These are phyloP conservation scores for Catocala nupta DNA, from an alignment of 2,888 invertebrate species.

Conservation along the genomic window DNA sequence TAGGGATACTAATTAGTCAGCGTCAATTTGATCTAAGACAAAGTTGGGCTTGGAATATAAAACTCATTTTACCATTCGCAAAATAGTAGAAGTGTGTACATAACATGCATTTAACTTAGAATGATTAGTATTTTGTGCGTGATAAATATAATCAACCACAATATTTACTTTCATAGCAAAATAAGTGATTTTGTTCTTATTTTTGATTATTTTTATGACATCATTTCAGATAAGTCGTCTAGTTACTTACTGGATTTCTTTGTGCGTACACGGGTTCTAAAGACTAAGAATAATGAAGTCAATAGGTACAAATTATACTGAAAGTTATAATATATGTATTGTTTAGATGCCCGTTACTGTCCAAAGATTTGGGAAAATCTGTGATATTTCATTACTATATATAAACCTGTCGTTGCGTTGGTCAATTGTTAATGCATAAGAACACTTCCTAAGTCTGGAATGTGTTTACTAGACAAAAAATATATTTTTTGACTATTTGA, in stretches of 20 bases:
- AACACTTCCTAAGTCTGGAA: slow-evolving; percentile 75
- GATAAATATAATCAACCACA: slow-evolving; percentile 77
- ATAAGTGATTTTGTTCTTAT: slow-evolving; percentile 78
- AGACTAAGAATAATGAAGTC: slow-evolving; percentile 70
- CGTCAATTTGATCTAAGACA: slow-evolving; percentile 71
- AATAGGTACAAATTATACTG: slow-evolving; percentile 80
- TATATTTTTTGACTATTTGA: slow-evolving; percentile 88
- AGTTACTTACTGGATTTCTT: slow-evolving; percentile 81
- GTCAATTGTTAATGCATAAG: slow-evolving; percentile 86
- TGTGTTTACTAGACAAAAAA: slow-evolving; percentile 83
- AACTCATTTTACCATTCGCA: slow-evolving; percentile 72
- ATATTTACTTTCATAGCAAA: slow-evolving; percentile 78
- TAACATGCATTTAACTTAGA: slow-evolving; percentile 84
- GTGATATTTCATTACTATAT: slow-evolving; percentile 86
- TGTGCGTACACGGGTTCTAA: slow-evolving; percentile 82
- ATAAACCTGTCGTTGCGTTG: slow-evolving; percentile 85
- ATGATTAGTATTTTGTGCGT: slow-evolving; percentile 77
- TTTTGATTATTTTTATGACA: slow-evolving; percentile 77
- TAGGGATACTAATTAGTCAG: slow-evolving; percentile 76
- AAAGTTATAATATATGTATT: slow-evolving; percentile 61
- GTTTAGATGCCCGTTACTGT: slow-evolving; percentile 83
- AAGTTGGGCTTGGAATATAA: slow-evolving; percentile 69
- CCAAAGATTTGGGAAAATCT: slow-evolving; percentile 87
- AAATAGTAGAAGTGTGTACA: slow-evolving; percentile 78
- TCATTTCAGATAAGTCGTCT: slow-evolving; percentile 79